Base-by-base conservation (phyloP, 1,140 invertebrate species). In the Cyrtorhinus lividipennis region DNA sequence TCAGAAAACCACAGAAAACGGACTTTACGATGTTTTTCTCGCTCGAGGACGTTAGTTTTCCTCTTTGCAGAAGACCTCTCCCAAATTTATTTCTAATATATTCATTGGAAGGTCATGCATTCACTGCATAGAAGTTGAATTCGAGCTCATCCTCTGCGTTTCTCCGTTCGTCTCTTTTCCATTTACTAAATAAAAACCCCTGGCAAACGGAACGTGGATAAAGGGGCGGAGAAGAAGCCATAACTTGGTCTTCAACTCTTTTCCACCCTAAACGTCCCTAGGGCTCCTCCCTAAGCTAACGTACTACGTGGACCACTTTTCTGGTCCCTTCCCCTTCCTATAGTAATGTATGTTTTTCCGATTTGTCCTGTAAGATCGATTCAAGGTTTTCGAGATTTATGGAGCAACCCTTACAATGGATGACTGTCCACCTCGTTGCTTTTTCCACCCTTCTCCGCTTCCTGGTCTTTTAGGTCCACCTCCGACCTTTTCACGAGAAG, bases 331-430 rank as follows among this genome's bases (percentile, higher is more conserved):
- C 10, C 18, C 48, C 20, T 20, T 53, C 20, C 20, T 53, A 53
- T 53, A 53, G 48, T 53, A 53, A 53, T 53, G 48, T 53, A 53
- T 53, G 48, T 53, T 53, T 53, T 53, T 53, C 48, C 48, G 48
- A 53, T 53, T 53, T 53, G 48, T 53, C 48, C 48, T 8, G 5
- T 53, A 53, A 53, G 48, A 53, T 53, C 48, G 48, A 53, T 53
- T 22, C 10, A 22, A 53, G 48, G 48, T 53, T 53, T 53, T 38
- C 30, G 48, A 20, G 48, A 53, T 53, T 53, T 53, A 53, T 22
- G 10, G 48, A 12, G 48, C 8, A 10, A 22, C 20, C 20, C 48
- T 12, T 53, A 53, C 48, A 53, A 53, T 53, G 20, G 48, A 53
- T 53, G 48, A 53, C 48, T 53, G 48, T 53, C 48, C 48, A 53